Percentiles rank a stretch among this genome's conserved stretches.
Conservation (phyloP, 2,797 vertebrate genomes). For the Lophotriccus pileatus region DNA sequence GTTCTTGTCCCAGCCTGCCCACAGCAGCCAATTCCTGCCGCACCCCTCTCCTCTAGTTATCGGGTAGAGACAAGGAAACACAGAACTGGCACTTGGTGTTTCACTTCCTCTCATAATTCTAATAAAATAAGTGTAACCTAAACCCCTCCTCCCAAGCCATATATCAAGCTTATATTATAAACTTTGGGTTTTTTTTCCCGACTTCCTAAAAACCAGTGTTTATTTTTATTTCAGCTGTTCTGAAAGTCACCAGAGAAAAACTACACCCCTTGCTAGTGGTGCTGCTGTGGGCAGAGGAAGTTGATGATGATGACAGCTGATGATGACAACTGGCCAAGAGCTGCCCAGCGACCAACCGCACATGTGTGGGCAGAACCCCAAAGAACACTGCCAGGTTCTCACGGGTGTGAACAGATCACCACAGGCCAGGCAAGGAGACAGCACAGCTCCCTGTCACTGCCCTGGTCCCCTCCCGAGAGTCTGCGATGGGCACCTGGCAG, state of each 20-base stretch:
- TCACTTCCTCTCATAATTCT: neutral
- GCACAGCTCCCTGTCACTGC: neutral
- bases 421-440: neutral
- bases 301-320: neutral
- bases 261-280: neutral
- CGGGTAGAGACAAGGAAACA: neutral
- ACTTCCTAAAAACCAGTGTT: neutral
- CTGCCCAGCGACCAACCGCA: neutral
- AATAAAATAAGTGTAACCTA: neutral
- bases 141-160: neutral
- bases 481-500: neutral
- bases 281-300: neutral
- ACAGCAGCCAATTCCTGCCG: neutral
- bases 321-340: neutral
- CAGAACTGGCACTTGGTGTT: neutral
- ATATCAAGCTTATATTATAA: neutral
- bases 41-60: neutral
- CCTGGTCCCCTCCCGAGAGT: neutral
- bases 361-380: neutral
- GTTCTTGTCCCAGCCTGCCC: neutral
- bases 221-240: neutral
- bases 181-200: accelerated
- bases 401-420: neutral
- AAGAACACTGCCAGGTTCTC: neutral
- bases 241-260: neutral